phyloP scores from a whole-genome alignment of 2,888 invertebrate genomes.

The Anaspis maculata region DNA sequence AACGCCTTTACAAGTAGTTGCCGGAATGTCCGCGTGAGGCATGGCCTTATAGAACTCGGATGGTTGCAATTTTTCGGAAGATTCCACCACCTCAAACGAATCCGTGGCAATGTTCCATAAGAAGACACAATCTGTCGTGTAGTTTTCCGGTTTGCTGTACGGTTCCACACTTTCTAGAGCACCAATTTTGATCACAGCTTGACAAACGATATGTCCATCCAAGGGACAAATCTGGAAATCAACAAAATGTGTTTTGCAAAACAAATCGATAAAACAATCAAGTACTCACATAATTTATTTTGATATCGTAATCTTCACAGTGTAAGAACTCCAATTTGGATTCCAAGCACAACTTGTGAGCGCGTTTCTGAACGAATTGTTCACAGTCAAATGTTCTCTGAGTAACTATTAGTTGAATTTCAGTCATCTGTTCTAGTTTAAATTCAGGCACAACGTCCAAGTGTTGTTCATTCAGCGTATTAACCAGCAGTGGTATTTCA shows the following conservation, averaged over 20 bases:
- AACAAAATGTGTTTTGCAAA: slow-evolving; percentile 4
- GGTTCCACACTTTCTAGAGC: slow-evolving; percentile 28
- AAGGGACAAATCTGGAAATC: slow-evolving; percentile 39
- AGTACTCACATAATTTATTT: slow-evolving; percentile 37
- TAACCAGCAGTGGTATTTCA: slow-evolving; percentile 39
- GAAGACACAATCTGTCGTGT: slow-evolving; percentile 35
- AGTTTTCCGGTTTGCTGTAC: slow-evolving; percentile 30
- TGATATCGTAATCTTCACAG: slow-evolving; percentile 42
- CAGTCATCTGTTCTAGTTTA: slow-evolving; percentile 36
- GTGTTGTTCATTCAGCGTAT: slow-evolving; percentile 38
- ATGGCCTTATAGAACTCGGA: slow-evolving; percentile 21
- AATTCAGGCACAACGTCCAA: slow-evolving; percentile 39
- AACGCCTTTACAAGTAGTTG: slow-evolving; percentile 26
- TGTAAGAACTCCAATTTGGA: slow-evolving; percentile 38
- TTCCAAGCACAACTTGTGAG: slow-evolving; percentile 39
- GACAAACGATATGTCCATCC: slow-evolving; percentile 40
- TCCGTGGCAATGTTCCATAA: slow-evolving; percentile 39
- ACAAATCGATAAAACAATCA: no score
- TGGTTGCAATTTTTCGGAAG: slow-evolving; percentile 30
- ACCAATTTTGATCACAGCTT: slow-evolving; percentile 41
- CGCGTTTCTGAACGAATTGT: slow-evolving; percentile 40
- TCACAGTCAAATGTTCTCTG: slow-evolving; percentile 42
- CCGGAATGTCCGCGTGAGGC: slow-evolving; percentile 25
- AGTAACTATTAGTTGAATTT: slow-evolving; percentile 39
- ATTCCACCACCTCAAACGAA: slow-evolving; percentile 36